Evolutionary conservation across 2,797 vertebrate species (phyloP).

Genomic region (Yasuhikotakia modesta): DNA sequence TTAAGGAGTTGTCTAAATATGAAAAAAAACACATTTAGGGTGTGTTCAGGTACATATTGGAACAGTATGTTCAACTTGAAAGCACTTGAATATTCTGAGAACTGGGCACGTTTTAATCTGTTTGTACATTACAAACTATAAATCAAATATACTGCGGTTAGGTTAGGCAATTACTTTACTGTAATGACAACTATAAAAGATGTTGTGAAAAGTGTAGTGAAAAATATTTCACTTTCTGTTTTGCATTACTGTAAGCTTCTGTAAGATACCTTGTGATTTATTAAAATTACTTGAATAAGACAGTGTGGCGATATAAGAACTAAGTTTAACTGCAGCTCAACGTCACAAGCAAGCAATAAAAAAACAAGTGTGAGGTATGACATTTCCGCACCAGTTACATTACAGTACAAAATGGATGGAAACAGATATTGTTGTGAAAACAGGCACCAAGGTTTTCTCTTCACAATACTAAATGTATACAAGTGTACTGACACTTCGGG

Average conservation of each 20-base stretch:
- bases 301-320: neutral
- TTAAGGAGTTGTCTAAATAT: slow-evolving; percentile 3
- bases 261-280: neutral
- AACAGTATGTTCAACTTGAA: too few relatives aligned
- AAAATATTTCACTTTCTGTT: neutral
- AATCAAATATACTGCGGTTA: slow-evolving; percentile 20
- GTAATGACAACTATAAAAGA: slow-evolving; percentile 13
- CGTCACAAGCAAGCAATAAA: neutral
- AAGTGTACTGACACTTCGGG: slow-evolving; percentile 1
- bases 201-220: neutral
- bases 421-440: neutral
- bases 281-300: neutral
- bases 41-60: neutral
- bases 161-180: neutral
- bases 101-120: slow-evolving; percentile 37
- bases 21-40: neutral
- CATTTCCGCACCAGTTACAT: slow-evolving; percentile 16
- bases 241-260: neutral
- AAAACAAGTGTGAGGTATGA: slow-evolving; percentile 30
- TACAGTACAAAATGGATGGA: slow-evolving; percentile 9
- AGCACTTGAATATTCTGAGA: neutral
- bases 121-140: slow-evolving; percentile 12
- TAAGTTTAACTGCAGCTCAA: neutral
- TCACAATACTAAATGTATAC: slow-evolving; percentile 17
- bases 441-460: neutral